A percentile compares a stretch with the other conserved stretches of the same genome.
These are phyloP conservation scores for Apogon hyalosoma DNA, from an alignment of 2,797 vertebrate genomes.

Conservation along the genomic window DNA sequence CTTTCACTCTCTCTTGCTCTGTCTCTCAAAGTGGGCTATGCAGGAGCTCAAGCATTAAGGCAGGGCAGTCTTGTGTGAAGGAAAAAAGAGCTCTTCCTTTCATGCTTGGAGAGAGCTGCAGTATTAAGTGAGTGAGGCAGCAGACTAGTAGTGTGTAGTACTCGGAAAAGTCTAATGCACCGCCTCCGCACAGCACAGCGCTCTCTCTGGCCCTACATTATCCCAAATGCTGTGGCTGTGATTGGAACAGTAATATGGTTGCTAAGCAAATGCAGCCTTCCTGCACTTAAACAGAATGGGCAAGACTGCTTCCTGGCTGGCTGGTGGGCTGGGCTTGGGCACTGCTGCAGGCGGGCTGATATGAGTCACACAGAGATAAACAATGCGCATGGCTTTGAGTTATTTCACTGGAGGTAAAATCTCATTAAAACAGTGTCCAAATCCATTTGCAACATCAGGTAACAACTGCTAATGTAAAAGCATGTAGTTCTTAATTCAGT, in stretches of 20 bases:
- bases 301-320: constrained; percentile 73
- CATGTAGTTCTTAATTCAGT: no score
- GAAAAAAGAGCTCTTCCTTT: constrained; percentile 58
- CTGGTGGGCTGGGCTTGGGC: constrained; percentile 55
- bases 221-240: constrained; percentile 73
- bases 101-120: constrained; percentile 66
- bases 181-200: constrained; percentile 54
- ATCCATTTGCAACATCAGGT: no score
- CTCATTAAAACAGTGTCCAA: no score
- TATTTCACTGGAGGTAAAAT: constrained; percentile 6
- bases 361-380: constrained; percentile 35
- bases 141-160: constrained; percentile 44
- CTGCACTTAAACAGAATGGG: constrained; percentile 73
- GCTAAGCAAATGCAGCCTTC: constrained; percentile 82
- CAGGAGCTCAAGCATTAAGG: constrained; percentile 57
- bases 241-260: constrained; percentile 82
- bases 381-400: constrained; percentile 15
- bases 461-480: no score
- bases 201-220: constrained; percentile 68
- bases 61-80: constrained; percentile 41
- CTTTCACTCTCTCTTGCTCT: constrained; percentile 27
- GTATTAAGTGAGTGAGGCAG: constrained; percentile 66
- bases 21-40: constrained; percentile 39
- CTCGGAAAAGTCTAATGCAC: constrained; percentile 49
- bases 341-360: constrained; percentile 13